Percentiles rank a stretch among this genome's conserved stretches.
Conservation (phyloP, 2,797 vertebrate genomes). For the Melanotaenia trifasciata region DNA sequence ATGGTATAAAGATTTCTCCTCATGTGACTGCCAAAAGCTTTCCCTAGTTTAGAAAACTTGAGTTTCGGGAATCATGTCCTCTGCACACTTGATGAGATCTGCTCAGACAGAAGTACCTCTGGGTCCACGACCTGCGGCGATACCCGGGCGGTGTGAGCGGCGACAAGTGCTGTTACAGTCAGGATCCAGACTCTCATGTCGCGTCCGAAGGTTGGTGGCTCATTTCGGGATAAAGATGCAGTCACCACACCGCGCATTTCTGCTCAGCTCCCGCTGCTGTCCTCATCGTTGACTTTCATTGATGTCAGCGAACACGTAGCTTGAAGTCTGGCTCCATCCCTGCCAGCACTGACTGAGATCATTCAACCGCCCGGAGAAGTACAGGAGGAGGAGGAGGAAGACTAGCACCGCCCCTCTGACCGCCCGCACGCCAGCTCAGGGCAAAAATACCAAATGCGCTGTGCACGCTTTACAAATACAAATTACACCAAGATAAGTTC, state of each 20-base stretch:
- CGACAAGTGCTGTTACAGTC: conserved; percentile 33
- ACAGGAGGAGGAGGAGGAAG: not conserved
- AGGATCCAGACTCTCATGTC: conserved; percentile 54
- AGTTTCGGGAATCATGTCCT: not conserved
- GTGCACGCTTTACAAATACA: not conserved
- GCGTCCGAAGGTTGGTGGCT: conserved; percentile 28
- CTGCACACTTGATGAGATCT: not conserved
- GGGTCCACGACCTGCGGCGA: conserved; percentile 55
- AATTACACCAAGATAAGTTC: not conserved
- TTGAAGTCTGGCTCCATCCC: conserved; percentile 55
- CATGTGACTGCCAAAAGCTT: too few species aligned
- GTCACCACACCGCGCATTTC: conserved; percentile 24
- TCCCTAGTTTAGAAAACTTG: too few species aligned
- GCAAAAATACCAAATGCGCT: conserved; percentile 4
- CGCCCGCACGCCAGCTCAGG: not conserved
- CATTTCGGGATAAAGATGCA: conserved; percentile 35
- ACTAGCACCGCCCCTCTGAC: conserved; percentile 49
- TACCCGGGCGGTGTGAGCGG: conserved; percentile 1
- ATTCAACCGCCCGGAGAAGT: not conserved
- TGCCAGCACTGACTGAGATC: conserved; percentile 17
- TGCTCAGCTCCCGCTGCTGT: not conserved
- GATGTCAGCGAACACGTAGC: conserved; percentile 34
- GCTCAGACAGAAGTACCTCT: conserved; percentile 44
- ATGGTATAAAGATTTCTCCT: too few species aligned
- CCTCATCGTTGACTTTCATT: conserved; percentile 15